A percentile compares a stretch with the other conserved stretches of the same genome.
phyloP scores from a whole-genome alignment of 2,113 vertebrate species.

The Ophthalmolycus amberensis region DNA sequence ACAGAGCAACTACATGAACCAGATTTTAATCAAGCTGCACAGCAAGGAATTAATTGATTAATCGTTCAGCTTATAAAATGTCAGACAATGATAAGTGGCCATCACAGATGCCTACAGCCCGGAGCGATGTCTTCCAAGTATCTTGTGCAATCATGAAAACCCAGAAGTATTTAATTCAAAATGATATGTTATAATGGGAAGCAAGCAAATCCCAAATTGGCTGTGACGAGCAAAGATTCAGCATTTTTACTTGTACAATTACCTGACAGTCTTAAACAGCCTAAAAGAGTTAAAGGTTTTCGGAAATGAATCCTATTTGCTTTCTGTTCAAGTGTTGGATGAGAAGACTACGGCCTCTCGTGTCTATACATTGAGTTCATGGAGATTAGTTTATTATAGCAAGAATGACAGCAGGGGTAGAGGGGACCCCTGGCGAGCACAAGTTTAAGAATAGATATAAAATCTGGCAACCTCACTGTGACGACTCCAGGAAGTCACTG shows the following conservation, averaged over 20 bases:
- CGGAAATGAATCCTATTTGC: neutral
- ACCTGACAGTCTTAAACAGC: neutral
- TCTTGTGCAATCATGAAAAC: neutral
- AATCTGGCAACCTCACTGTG: neutral
- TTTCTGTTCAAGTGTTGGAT: neutral
- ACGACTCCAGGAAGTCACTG: neutral
- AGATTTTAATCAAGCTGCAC: slow-evolving; percentile 50
- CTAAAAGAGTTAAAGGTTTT: neutral
- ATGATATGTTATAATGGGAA: slow-evolving; percentile 11
- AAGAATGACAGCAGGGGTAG: neutral
- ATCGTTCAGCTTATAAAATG: slow-evolving; percentile 37
- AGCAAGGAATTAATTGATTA: slow-evolving; percentile 47
- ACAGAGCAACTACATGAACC: slow-evolving; percentile 19
- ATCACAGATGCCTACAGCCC: slow-evolving; percentile 10
- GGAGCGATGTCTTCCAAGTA: slow-evolving; percentile 27
- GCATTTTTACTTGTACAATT: neutral
- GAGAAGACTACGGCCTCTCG: neutral
- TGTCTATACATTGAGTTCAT: neutral
- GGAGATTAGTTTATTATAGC: neutral
- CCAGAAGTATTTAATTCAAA: slow-evolving; percentile 15
- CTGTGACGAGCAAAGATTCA: neutral
- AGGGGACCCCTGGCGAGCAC: neutral
- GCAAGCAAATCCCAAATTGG: neutral
- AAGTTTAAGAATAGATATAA: neutral
- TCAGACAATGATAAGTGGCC: slow-evolving; percentile 35